Conservation (phyloP, 2,113 vertebrate species). For the Sinocyclocheilus rhinocerous region DNA sequence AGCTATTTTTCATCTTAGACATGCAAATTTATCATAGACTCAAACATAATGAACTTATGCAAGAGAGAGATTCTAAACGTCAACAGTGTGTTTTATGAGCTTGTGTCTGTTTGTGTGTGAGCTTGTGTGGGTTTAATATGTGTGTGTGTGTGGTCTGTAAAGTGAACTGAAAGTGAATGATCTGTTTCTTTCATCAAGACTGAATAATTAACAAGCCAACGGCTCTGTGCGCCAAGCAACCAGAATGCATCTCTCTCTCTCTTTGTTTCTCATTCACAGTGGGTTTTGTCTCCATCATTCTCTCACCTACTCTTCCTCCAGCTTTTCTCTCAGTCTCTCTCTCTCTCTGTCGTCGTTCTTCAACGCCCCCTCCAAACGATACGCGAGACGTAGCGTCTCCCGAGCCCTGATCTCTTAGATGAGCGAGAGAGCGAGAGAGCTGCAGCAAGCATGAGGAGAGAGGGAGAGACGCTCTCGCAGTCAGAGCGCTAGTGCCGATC, state of each 20-base stretch:
- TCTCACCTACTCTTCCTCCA: slow-evolving; percentile 33
- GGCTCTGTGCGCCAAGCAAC: slow-evolving; percentile 67
- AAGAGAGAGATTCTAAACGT: too few species aligned
- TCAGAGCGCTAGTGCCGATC: slow-evolving; percentile 1
- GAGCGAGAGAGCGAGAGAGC: slow-evolving; percentile 51
- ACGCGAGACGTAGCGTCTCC: background rate
- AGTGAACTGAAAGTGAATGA: slow-evolving; percentile 73
- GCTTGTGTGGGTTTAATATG: background rate
- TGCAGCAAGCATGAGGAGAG: slow-evolving; percentile 55
- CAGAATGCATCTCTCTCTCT: slow-evolving; percentile 54
- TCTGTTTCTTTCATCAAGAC: slow-evolving; percentile 70
- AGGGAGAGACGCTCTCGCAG: slow-evolving; percentile 41
- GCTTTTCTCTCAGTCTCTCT: slow-evolving; percentile 14
- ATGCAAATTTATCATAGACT: too few species aligned
- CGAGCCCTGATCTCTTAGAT: slow-evolving; percentile 22
- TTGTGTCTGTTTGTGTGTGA: slow-evolving; percentile 19
- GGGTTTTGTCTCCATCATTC: slow-evolving; percentile 56
- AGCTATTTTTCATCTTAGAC: too few species aligned
- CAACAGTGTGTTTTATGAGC: background rate
- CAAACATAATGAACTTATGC: too few species aligned
- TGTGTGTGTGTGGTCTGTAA: slow-evolving; percentile 56
- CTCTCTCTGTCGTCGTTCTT: background rate
- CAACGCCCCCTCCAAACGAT: background rate
- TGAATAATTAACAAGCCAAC: slow-evolving; percentile 77
- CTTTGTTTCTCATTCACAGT: background rate